Base-by-base conservation (phyloP, 2,888 invertebrate species). In the Acholoe squamosa region DNA sequence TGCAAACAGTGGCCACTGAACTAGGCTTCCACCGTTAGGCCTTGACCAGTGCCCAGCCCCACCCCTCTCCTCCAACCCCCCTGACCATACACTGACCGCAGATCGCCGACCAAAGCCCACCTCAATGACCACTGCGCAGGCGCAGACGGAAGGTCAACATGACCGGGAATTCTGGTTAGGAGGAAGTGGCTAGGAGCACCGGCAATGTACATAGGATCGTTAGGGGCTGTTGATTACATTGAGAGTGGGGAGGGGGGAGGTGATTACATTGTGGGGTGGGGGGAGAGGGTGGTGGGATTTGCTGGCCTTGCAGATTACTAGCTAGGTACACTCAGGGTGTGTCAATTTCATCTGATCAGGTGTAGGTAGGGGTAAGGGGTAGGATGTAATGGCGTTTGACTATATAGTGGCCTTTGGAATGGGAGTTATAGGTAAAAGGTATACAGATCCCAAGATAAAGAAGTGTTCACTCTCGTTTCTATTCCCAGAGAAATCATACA, bases 151-250 rank as follows among this genome's bases (percentile, higher is more conserved):
- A 28, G 71, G 71, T 71, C 71, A 71, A 71, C 71, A 71, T 0
- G 71, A 28, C 12, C 71, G 25, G 71, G 71, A 28, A 25, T 25
- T 28, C 28, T 22, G 71, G 71, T 0, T 14, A 22, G 71, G 71
- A 5, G 71, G 71, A 61, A 61, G 61, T 61, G n/a, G 61, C 61
- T 25, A 71, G n/a, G 28, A 3, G 71, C n/a, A 25, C 28, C 5
- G 77, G 43, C 43, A 25, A 43, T 84, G 84, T 84, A 84, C 84
- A 84, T 84, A 84, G 84, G 84, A 71, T 84, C 43, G 84, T 84
- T 84, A 84, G n/a, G 51, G 43, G 25, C 22, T 84, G 84, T 19
- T 84, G 84, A 84, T 51, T 5, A 33, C 84, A 84, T 51, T 51
- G 51, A 16, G 14, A 1, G 28, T 14, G 71, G 22, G n/a, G 1